Evolutionary conservation across 2,797 vertebrate genomes (phyloP).

Genomic region (Ambastaia sidthimunki): DNA sequence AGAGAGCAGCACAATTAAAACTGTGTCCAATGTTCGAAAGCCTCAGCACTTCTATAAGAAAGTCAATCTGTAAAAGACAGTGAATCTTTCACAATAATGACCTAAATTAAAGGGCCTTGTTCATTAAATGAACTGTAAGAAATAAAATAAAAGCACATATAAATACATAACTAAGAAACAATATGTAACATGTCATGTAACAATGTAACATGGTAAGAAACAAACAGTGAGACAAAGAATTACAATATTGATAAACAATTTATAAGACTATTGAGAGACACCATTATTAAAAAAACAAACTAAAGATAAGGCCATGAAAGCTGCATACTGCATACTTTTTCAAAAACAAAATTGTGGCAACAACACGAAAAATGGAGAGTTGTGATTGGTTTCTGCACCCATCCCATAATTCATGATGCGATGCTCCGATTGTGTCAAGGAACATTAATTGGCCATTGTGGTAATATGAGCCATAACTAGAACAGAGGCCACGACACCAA

Average conservation of each 20-base stretch:
- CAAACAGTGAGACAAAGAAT: too few relatives aligned
- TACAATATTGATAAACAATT: too few relatives aligned
- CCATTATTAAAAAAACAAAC: too few relatives aligned
- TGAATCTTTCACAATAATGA: neutral
- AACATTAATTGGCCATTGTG: constrained; percentile 51
- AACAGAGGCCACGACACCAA: constrained; percentile 16
- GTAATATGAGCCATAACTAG: constrained; percentile 27
- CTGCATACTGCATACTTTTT: neutral
- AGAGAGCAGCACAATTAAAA: too few relatives aligned
- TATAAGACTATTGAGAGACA: neutral
- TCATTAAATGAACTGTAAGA: neutral
- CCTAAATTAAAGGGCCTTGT: neutral
- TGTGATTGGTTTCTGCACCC: constrained; percentile 33
- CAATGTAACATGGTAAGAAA: too few relatives aligned
- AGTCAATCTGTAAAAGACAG: too few relatives aligned
- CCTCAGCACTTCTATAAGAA: neutral
- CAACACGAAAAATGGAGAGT: constrained; percentile 15
- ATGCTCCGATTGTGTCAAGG: constrained; percentile 34
- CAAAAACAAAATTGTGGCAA: constrained; percentile 33
- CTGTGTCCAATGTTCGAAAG: neutral
- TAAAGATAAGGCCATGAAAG: neutral
- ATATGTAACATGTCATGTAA: too few relatives aligned
- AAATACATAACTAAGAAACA: too few relatives aligned
- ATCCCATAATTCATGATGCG: constrained; percentile 34
- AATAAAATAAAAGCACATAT: too few relatives aligned